Evolutionary conservation across 2,888 invertebrate species (phyloP), one percentile per base, ranked within the genome.

Genomic region (Erebia epiphron): DNA sequence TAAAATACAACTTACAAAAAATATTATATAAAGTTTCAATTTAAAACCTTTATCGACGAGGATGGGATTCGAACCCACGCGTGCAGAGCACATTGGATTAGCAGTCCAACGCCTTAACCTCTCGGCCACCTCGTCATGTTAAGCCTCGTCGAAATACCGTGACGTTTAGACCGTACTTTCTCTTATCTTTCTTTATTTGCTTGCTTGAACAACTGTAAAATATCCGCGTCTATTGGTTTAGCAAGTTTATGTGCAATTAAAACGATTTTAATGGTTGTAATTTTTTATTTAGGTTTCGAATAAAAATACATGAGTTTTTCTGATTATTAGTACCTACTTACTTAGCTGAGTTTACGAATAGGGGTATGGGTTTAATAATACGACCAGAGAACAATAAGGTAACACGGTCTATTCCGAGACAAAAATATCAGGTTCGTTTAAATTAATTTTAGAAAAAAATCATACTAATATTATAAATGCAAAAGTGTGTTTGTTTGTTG

Each of bases 1-100:
- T n/a, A 50, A 50, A 50, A 4, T 16, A 52, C 10, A 54, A 61
- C 3, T 35, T 21, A 21, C 43, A 9, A 41, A 56, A n/a, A n/a
- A n/a, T n/a, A 46, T 43, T 41, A 16, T 43, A 43, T n/a, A 10
- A 14, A 7, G 2, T 1, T 1, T 13, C 8, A 18, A 26, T n/a
- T 26, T 26, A 18, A 49, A 60, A 64, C 52, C 70, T 71, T 65
- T 75, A 80, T 73, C 95, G 95, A 95, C 95, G 95, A 95, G 95
- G 95, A 96, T 95, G 96, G 95, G 96, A 96, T 96, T 95, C 95
- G 95, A 95, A 96, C 96, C 96, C 96, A 96, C 96, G 96, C 96
- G 96, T 95, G 96, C 95, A 96, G 95, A 96, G 95, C 86, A 84
- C 86, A 86, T 86, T 86, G 86, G 86, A 87, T 87, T 87, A 87